Conservation (phyloP, 2,888 invertebrate genomes). For the Tiliacea aurago region DNA sequence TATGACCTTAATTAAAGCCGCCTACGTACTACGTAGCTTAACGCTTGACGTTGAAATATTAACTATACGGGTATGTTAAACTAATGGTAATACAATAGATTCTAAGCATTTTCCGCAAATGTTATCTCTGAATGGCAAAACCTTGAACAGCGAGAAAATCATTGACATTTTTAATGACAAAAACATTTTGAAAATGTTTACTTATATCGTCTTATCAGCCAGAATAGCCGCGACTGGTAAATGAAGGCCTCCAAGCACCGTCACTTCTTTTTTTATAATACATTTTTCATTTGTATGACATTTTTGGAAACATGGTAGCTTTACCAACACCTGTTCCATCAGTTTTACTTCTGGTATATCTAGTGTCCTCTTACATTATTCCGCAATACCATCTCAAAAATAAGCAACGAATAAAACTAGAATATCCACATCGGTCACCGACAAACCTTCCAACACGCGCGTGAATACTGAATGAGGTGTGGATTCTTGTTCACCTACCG, state of each 20-base stretch:
- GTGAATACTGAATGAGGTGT: slow-evolving; percentile 50
- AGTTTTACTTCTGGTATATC: neutral
- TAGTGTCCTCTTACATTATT: slow-evolving; percentile 7
- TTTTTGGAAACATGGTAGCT: too few species aligned
- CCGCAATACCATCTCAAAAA: slow-evolving; percentile 9
- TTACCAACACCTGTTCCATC: neutral
- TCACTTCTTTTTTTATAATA: too few species aligned
- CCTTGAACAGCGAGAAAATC: slow-evolving; percentile 14
- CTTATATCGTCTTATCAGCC: neutral
- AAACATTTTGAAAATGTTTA: neutral
- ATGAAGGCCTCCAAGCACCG: neutral
- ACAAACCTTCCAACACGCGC: slow-evolving; percentile 39
- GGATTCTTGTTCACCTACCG: slow-evolving; percentile 38
- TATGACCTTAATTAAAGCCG: slow-evolving; percentile 59
- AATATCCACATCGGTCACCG: slow-evolving; percentile 36
- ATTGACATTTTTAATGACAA: neutral
- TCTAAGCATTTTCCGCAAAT: slow-evolving; percentile 46
- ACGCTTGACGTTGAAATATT: slow-evolving; percentile 20
- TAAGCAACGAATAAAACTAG: slow-evolving; percentile 40
- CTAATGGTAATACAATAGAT: slow-evolving; percentile 39
- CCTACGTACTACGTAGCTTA: slow-evolving; percentile 47
- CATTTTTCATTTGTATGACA: too few species aligned
- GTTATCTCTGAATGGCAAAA: slow-evolving; percentile 39
- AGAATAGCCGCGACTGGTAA: too few species aligned
- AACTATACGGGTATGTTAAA: slow-evolving; percentile 21